Percentiles rank a stretch among this genome's conserved stretches.
Conservation (phyloP, 1,140 invertebrate genomes). For the Asobara japonica region DNA sequence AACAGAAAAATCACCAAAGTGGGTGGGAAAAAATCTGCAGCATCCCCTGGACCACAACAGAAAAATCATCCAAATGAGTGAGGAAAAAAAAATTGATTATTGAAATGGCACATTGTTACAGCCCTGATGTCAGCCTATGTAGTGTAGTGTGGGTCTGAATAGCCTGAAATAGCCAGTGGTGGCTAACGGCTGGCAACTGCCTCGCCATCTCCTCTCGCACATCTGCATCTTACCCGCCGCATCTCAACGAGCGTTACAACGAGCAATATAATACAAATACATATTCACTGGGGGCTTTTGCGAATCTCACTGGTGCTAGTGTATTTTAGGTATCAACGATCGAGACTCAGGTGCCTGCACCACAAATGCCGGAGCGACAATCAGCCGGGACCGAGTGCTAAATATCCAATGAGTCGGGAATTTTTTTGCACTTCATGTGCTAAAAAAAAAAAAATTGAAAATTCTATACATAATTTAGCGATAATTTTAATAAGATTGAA, state of each 20-base stretch:
- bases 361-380: no score
- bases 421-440: no score
- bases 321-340: constrained; percentile 52
- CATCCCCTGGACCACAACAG: background rate
- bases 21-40: no score
- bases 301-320: constrained; percentile 54
- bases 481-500: no score
- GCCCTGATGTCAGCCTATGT: background rate
- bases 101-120: background rate
- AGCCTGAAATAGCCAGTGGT: background rate
- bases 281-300: constrained; percentile 43
- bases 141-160: background rate
- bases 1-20: no score
- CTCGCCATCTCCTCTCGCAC: background rate
- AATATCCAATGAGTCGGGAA: background rate
- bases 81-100: constrained; percentile 4
- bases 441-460: no score
- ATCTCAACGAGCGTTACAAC: constrained; percentile 1
- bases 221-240: background rate
- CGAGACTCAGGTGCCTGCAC: constrained; percentile 34
- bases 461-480: no score
- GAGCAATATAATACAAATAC: constrained; percentile 20
- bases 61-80: background rate
- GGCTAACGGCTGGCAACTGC: background rate
- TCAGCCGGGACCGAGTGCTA: background rate